Conservation (phyloP, 92 coral and sea anemone species). For the Actinernus sp. region DNA sequence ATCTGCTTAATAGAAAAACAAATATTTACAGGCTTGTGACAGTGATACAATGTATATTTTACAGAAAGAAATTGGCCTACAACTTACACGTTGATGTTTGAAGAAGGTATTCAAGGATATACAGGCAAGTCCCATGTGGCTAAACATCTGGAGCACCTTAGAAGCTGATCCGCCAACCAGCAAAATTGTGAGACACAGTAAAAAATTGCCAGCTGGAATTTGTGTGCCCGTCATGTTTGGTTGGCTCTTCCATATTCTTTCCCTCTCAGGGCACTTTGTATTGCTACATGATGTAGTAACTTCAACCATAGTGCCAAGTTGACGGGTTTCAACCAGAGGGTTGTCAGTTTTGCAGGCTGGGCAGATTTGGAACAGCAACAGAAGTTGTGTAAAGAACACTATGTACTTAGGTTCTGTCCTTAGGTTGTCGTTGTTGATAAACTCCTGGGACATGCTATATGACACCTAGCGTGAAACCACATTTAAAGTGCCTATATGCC, state of each 20-base stretch:
- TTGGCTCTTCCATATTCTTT: conserved; percentile 45
- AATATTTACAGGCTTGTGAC: too few species aligned
- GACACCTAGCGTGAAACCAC: too few species aligned
- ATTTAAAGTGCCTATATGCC: too few species aligned
- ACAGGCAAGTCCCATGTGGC: conserved; percentile 40
- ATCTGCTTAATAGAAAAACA: too few species aligned
- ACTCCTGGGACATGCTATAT: too few species aligned
- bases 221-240: conserved; percentile 44
- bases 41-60: too few species aligned
- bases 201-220: conserved; percentile 56
- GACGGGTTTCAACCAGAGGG: conserved; percentile 25
- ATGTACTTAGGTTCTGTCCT: conserved; percentile 32
- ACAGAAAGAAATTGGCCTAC: too few species aligned
- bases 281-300: conserved; percentile 22
- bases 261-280: conserved; percentile 19
- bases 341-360: conserved; percentile 41
- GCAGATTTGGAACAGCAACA: conserved; percentile 30
- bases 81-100: too few species aligned
- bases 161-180: conserved; percentile 43
- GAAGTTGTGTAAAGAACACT: conserved; percentile 37
- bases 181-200: conserved; percentile 41
- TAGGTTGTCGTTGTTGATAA: conserved; percentile 1
- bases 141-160: conserved; percentile 35
- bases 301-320: conserved; percentile 47
- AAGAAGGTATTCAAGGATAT: conserved; percentile 18